A percentile compares a stretch with the other conserved stretches of the same genome.
Evolutionary conservation across 2,888 invertebrate genomes (phyloP).

Genomic region (Agrilus cyanescens): DNA sequence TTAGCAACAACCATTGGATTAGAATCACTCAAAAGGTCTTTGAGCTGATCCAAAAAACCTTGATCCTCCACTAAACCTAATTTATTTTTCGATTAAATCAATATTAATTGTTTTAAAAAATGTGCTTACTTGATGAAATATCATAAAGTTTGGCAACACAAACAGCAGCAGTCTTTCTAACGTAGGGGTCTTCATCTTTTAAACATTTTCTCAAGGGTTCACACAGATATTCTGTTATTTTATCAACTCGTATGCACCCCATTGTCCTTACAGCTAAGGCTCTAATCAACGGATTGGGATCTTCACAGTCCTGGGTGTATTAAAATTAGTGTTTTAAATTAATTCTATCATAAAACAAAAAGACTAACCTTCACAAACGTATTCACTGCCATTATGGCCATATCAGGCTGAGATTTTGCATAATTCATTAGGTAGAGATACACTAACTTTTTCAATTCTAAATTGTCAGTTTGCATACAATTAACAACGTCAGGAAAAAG

Average conservation of each 20-base stretch:
- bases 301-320: conserved; percentile 83
- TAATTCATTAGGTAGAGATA: conserved; percentile 99
- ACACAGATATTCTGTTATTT: conserved; percentile 98
- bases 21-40: conserved; percentile 94
- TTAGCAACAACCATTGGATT: conserved; percentile 99
- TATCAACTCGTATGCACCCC: conserved; percentile 99
- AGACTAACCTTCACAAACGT: conserved; percentile 92
- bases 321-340: not conserved
- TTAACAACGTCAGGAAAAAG: conserved; percentile 99
- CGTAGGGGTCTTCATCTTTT: conserved; percentile 94
- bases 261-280: conserved; percentile 97
- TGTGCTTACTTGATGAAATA: conserved; percentile 60
- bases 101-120: not conserved
- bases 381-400: conserved; percentile 99
- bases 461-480: conserved; percentile 99
- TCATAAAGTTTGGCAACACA: conserved; percentile 99
- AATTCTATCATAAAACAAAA: not conserved
- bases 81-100: not conserved
- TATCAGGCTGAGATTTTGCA: conserved; percentile 98
- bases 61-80: conserved; percentile 53
- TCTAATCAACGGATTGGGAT: conserved; percentile 96
- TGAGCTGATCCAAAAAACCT: conserved; percentile 93
- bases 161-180: conserved; percentile 97
- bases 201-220: conserved; percentile 92
- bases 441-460: conserved; percentile 96